Evolutionary conservation across 2,113 vertebrate species (phyloP).

Genomic region (Saccopteryx leptura): DNA sequence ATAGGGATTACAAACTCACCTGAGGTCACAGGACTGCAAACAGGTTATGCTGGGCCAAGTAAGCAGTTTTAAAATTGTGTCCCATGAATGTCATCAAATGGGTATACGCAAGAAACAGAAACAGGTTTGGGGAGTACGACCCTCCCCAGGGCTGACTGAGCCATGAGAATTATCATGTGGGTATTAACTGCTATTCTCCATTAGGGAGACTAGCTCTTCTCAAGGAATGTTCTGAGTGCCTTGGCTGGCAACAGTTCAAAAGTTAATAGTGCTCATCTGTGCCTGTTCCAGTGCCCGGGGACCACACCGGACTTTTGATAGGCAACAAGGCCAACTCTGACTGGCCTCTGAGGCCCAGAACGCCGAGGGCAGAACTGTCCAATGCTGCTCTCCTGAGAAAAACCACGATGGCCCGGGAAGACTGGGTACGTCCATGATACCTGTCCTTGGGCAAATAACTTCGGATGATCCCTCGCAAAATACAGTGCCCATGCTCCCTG

Average conservation of each 20-base stretch:
- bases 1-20: not conserved
- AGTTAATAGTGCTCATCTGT: fast-evolving
- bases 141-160: not conserved
- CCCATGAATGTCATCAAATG: not conserved
- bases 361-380: not conserved
- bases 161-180: fast-evolving
- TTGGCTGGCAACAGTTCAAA: not conserved
- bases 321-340: no score
- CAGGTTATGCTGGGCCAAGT: not conserved
- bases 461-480: fast-evolving
- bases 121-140: not conserved
- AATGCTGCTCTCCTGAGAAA: not conserved
- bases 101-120: fast-evolving
- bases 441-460: not conserved
- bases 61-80: not conserved
- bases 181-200: not conserved
- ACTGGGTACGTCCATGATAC: fast-evolving
- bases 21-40: not conserved
- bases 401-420: fast-evolving
- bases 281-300: not conserved
- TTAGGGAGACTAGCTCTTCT: not conserved
- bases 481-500: not conserved
- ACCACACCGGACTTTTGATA: not conserved
- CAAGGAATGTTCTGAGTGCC: not conserved
- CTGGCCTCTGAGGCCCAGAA: no score